Evolutionary conservation across 2,113 vertebrate species (phyloP), one percentile per base, ranked within the genome.

Genomic region (Elachura formosa): DNA sequence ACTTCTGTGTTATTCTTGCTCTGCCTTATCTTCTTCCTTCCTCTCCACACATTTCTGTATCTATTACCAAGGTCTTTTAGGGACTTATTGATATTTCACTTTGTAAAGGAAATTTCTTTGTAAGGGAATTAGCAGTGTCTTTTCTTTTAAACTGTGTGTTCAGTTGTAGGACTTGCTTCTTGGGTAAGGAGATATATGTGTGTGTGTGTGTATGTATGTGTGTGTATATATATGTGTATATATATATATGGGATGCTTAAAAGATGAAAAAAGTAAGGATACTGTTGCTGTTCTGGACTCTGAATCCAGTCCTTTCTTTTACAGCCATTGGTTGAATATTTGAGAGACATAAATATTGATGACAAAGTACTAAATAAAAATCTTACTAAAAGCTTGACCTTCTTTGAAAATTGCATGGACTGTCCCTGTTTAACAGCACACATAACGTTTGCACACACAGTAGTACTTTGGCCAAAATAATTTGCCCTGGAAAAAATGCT

Each of bases 361-460:
- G 14, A 13, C 10, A 91, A 59, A 66, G 41, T 79, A 36, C 45
- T 49, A 54, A 81, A 38, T 12, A 49, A 74, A 91, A 74, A 25
- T 43, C 13, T 58, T 72, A 58, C 5, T 58, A 25, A 34, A 84
- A 49, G 14, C 14, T 64, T 54, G 49, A 10, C 23, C 13, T 10
- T 2, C 41, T 84, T 73, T 4, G 9, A 52, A 56, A 56, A 45
- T 40, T 25, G 29, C 3, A 2, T 10, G 6, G n/a, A 19, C 14
- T 51, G 10, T 59, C 18, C 11, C 25, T 84, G 3, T 71, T 93
- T 67, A 64, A 36, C 14, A 24, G n/a, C 19, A 23, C 21, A 25
- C 33, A 73, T 23, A 51, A 52, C 48, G 12, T n/a, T 46, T 79
- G 24, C 31, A 23, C 3, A 2, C 3, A 9, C 0, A 0, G 14